Percentiles rank a stretch among this genome's conserved stretches.
Evolutionary conservation across 2,888 invertebrate genomes (phyloP).

Genomic region (Deilephila elpenor): DNA sequence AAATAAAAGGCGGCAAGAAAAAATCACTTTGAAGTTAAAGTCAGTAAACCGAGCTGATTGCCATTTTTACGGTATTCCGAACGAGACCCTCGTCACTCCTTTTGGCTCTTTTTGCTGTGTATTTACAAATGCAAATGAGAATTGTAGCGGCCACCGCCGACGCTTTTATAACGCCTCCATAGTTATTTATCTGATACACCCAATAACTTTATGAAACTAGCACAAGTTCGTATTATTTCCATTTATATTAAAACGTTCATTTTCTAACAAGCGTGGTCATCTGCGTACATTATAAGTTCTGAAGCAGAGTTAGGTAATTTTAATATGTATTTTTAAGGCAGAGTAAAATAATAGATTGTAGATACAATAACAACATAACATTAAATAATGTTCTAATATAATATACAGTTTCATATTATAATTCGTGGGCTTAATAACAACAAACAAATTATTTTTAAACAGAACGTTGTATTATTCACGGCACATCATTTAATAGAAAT

Average conservation of each 20-base stretch:
- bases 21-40: constrained; percentile 69
- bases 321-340: no score
- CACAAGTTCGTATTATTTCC: not conserved
- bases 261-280: constrained; percentile 1
- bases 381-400: no score
- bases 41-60: constrained; percentile 73
- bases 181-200: not conserved
- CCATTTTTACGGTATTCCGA: constrained; percentile 74
- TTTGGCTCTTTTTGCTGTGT: constrained; percentile 65
- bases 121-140: constrained; percentile 68
- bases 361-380: no score
- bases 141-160: constrained; percentile 33
- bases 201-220: constrained; percentile 14
- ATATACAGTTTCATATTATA: no score
- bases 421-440: no score
- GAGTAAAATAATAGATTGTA: no score
- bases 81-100: constrained; percentile 73
- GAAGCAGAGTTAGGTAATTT: no score
- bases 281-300: no score
- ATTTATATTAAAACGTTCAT: constrained; percentile 4
- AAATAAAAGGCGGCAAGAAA: constrained; percentile 62
- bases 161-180: not conserved
- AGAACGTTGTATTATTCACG: no score
- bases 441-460: no score
- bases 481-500: no score